A percentile compares a stretch with the other conserved stretches of the same genome.
Evolutionary conservation across 2,113 vertebrate species (phyloP).

Genomic region (Meles meles): DNA sequence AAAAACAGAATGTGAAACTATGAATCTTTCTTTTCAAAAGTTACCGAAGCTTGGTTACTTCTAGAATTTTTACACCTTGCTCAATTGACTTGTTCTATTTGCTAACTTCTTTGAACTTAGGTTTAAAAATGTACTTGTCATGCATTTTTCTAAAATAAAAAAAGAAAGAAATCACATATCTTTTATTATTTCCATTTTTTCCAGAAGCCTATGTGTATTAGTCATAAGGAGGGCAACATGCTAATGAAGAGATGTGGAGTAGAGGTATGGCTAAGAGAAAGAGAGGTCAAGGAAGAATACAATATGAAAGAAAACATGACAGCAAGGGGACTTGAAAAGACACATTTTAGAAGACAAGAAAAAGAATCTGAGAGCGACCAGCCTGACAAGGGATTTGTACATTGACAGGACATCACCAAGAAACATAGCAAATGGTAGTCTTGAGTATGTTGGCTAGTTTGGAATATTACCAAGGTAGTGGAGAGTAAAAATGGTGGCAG

Average conservation of each 20-base stretch:
- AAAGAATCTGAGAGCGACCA: not conserved
- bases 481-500: not conserved
- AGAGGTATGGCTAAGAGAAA: not conserved
- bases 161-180: not conserved
- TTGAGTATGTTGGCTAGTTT: not conserved
- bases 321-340: not conserved
- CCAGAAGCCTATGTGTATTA: not conserved
- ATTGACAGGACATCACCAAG: not conserved
- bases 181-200: slow-evolving; percentile 3
- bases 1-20: not conserved
- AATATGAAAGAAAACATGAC: not conserved
- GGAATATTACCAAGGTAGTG: too few species aligned
- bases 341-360: not conserved
- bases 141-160: not conserved
- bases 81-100: not conserved
- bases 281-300: not conserved
- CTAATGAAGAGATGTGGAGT: not conserved
- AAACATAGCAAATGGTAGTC: not conserved
- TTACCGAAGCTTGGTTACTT: not conserved
- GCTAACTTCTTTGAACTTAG: not conserved
- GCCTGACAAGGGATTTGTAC: not conserved
- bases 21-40: not conserved
- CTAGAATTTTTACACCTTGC: not conserved
- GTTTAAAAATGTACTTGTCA: not conserved
- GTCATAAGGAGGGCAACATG: not conserved